phyloP scores from a whole-genome alignment of 92 coral and sea anemone genomes.

The Parazoanthus atlanticus region DNA sequence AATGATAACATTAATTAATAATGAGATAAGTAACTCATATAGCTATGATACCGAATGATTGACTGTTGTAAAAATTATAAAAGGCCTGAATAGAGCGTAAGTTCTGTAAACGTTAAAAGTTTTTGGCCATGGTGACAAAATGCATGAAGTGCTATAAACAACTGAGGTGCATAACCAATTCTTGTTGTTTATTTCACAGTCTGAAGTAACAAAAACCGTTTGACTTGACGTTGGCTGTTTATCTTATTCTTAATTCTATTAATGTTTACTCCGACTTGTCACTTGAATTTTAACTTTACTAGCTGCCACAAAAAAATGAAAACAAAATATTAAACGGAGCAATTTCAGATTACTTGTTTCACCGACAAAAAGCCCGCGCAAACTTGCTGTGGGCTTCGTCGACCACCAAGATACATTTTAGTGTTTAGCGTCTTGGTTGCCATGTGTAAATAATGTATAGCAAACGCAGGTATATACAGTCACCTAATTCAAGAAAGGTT shows the following conservation, averaged over 20 bases:
- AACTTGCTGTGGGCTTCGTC: not conserved
- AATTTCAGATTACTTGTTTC: not conserved
- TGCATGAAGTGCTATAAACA: not conserved
- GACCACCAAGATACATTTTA: not conserved
- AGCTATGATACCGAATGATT: not conserved
- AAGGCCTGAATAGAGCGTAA: not conserved
- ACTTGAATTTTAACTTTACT: not conserved
- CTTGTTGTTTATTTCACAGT: not conserved
- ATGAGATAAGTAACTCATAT: conserved; percentile 2
- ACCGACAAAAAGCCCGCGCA: not conserved
- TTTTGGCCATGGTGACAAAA: not conserved
- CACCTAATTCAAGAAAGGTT: no score
- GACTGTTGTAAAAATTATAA: not conserved
- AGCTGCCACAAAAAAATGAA: not conserved
- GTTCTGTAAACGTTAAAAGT: not conserved
- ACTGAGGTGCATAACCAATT: not conserved
- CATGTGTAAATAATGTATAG: no score
- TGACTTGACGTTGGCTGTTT: not conserved
- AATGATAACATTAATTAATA: not conserved
- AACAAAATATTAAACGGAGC: not conserved
- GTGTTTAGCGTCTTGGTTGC: not conserved
- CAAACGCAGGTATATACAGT: not conserved
- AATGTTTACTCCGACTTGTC: not conserved
- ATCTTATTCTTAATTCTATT: no score
- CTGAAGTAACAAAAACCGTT: not conserved